Percentiles rank a stretch among this genome's conserved stretches.
Conservation (phyloP, 2,888 invertebrate genomes). For the Hirtodrosophila cameraria region DNA sequence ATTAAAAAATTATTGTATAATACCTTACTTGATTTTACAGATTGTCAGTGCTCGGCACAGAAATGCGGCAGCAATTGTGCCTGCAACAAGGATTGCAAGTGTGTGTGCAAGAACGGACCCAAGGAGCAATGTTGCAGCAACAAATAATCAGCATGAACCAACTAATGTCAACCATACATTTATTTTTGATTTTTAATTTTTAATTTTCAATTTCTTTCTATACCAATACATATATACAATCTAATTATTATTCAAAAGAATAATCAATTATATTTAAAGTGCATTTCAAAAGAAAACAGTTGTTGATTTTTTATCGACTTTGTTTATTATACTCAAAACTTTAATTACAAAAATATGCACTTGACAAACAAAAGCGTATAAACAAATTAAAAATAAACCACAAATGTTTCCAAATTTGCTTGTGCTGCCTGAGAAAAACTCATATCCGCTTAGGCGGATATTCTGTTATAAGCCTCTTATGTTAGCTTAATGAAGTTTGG, state of each 20-base stretch:
- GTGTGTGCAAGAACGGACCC: conserved; percentile 66
- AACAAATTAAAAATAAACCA: not conserved
- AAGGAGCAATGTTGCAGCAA: conserved; percentile 69
- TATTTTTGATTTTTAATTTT: not conserved
- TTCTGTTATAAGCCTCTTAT: too few species aligned
- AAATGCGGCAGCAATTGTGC: conserved; percentile 66
- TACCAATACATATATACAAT: too few species aligned
- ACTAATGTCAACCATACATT: conserved; percentile 7
- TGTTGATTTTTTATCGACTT: too few species aligned
- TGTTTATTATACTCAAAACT: too few species aligned
- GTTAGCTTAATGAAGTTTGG: not conserved
- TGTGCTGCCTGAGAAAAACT: not conserved
- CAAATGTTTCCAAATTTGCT: not conserved
- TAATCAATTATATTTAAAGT: too few species aligned
- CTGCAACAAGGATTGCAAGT: conserved; percentile 64
- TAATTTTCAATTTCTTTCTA: too few species aligned
- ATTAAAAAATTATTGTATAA: too few species aligned
- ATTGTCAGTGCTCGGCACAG: conserved; percentile 57
- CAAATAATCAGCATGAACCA: conserved; percentile 37
- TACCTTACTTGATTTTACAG: too few species aligned
- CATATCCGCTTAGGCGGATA: not conserved
- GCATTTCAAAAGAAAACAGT: too few species aligned
- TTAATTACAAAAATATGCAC: conserved; percentile 5
- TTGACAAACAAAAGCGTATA: conserved; percentile 4
- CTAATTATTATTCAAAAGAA: too few species aligned